Evolutionary conservation across 2,113 vertebrate species (phyloP).

Genomic region (Sula dactylatra): DNA sequence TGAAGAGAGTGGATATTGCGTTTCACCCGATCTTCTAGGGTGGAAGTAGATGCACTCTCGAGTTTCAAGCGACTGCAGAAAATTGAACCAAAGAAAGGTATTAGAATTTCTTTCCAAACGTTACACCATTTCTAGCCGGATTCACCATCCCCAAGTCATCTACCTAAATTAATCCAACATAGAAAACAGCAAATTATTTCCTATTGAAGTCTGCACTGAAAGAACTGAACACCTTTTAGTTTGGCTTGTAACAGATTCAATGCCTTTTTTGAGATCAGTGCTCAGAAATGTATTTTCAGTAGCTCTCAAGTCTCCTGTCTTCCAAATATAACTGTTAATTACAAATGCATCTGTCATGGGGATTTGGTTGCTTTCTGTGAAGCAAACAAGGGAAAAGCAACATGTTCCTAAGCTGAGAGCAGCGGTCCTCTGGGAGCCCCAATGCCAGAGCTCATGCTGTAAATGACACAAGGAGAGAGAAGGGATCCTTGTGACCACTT

Average conservation of each 20-base stretch:
- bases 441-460: neutral
- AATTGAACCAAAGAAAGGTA: neutral
- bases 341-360: neutral
- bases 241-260: neutral
- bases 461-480: neutral
- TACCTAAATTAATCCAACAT: no score
- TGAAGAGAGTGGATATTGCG: slow-evolving; percentile 96
- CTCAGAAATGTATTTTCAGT: neutral
- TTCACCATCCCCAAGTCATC: neutral
- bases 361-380: neutral
- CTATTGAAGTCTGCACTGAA: neutral
- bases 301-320: neutral
- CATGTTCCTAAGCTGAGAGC: neutral
- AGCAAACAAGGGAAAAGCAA: neutral
- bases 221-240: neutral
- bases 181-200: neutral
- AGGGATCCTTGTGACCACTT: neutral
- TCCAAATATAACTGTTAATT: slow-evolving; percentile 8
- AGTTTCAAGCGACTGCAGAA: slow-evolving; percentile 86
- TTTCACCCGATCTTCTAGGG: slow-evolving; percentile 91
- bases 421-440: neutral
- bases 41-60: slow-evolving; percentile 87
- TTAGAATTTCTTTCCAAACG: neutral
- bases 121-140: neutral
- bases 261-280: neutral